Conservation (phyloP, 2,888 invertebrate genomes). For the Tyria jacobaeae region DNA sequence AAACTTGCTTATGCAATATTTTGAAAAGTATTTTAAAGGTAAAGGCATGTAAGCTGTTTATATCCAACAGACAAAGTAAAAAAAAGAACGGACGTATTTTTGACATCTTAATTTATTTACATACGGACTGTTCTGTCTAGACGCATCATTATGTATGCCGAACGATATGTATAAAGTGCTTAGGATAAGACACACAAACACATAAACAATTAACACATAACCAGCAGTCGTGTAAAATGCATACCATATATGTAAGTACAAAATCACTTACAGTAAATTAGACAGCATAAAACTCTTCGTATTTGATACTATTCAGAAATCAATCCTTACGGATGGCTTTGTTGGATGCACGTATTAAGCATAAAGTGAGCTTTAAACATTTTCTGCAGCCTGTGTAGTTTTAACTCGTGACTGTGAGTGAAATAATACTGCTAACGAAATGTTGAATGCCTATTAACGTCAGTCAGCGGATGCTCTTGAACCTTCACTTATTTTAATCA, state of each 20-base stretch:
- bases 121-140: too few relatives aligned
- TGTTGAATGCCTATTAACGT: constrained; percentile 46
- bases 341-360: background rate
- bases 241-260: background rate
- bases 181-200: background rate
- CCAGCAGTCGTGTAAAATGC: background rate
- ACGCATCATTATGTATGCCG: background rate
- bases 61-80: too few relatives aligned
- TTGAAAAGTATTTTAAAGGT: too few relatives aligned
- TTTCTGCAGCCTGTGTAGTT: constrained; percentile 3
- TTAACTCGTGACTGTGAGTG: constrained; percentile 18
- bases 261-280: background rate
- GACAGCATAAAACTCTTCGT: background rate
- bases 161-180: background rate
- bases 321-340: background rate
- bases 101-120: too few relatives aligned
- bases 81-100: too few relatives aligned
- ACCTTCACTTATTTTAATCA: constrained; percentile 42
- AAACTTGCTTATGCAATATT: too few relatives aligned
- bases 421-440: constrained; percentile 40
- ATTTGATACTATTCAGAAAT: background rate
- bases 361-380: background rate
- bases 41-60: too few relatives aligned
- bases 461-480: constrained; percentile 32
- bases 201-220: background rate